phyloP scores from a whole-genome alignment of 2,888 invertebrate genomes.

The Leptopterna dolabrata region DNA sequence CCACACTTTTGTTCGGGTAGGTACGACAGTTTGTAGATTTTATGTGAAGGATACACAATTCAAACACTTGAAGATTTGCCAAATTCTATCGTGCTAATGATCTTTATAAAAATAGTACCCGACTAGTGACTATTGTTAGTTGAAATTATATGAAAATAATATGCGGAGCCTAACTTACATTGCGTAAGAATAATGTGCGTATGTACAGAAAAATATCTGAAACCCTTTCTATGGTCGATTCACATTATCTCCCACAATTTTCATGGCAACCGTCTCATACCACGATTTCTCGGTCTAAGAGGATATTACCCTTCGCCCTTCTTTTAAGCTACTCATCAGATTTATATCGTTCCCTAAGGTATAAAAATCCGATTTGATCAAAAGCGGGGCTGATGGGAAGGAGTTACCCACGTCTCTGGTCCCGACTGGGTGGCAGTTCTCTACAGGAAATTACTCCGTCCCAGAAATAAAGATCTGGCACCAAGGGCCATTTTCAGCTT shows the following conservation, averaged over 20 bases:
- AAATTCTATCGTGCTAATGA: no score
- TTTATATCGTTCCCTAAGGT: neutral
- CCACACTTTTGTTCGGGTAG: no score
- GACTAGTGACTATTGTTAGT: no score
- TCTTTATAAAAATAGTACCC: no score
- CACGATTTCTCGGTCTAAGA: neutral
- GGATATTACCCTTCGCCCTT: neutral
- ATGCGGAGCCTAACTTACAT: no score
- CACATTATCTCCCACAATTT: neutral
- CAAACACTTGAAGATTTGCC: no score
- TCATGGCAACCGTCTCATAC: neutral
- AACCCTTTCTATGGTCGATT: no score
- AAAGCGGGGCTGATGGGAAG: neutral
- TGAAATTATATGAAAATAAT: no score
- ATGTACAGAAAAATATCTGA: no score
- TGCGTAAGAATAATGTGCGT: no score
- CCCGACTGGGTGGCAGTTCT: neutral
- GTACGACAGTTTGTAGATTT: no score
- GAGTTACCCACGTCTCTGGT: neutral
- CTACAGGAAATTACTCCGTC: neutral
- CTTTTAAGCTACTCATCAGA: neutral
- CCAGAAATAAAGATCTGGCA: neutral
- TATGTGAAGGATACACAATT: no score
- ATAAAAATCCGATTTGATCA: conserved; percentile 11
- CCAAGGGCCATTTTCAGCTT: neutral